Percentiles rank a stretch among this genome's conserved stretches.
Conservation (phyloP, 2,797 vertebrate genomes). For the Busarellus nigricollis region DNA sequence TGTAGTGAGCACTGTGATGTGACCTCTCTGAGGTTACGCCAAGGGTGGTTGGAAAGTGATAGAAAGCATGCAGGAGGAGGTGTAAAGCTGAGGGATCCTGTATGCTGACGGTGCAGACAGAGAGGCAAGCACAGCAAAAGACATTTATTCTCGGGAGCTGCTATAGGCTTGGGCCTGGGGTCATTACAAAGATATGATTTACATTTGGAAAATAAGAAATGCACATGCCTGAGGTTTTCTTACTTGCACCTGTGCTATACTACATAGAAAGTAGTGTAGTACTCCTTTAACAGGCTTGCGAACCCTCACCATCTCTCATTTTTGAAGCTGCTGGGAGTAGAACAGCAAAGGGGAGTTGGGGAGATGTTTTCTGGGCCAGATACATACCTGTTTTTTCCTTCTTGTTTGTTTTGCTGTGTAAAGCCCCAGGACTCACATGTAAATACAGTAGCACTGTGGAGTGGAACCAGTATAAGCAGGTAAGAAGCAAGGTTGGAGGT, state of each 20-base stretch:
- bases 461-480: not conserved
- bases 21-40: not conserved
- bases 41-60: not conserved
- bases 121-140: not conserved
- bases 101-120: not conserved
- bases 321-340: not conserved
- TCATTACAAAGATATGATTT: not conserved
- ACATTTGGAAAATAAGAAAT: constrained; percentile 5
- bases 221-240: not conserved
- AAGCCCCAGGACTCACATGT: not conserved
- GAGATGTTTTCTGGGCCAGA: not conserved
- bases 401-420: not conserved
- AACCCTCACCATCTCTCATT: not conserved
- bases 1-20: not conserved
- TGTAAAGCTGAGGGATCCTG: not conserved
- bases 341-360: rapidly evolving
- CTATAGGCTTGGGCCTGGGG: not conserved
- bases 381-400: not conserved
- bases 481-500: not conserved
- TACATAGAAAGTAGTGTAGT: not conserved
- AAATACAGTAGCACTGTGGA: not conserved
- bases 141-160: not conserved
- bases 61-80: not conserved
- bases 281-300: not conserved
- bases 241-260: not conserved